Evolutionary conservation across 37 sponge, comb jelly and placozoan species (phyloP), one percentile per base, ranked within the genome.

Genomic region (Amphimedon queenslandica): DNA sequence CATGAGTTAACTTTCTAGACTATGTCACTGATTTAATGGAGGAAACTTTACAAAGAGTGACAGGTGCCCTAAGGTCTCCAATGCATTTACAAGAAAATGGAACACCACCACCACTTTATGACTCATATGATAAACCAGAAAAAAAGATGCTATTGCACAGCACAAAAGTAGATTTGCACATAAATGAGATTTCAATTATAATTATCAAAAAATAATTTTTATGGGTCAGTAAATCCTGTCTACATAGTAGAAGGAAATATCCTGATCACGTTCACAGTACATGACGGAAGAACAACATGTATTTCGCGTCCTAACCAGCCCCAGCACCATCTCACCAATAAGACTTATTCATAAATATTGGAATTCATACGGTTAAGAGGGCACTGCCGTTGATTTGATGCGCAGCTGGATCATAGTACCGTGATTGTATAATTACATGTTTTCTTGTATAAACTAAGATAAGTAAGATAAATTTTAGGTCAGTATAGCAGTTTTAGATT

Each of bases 171-270:
- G 67, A 66, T 66, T 66, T 34, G 30, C 28, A 34, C 4, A n/a
- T n/a, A n/a, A n/a, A n/a, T n/a, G n/a, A n/a, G n/a, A n/a, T n/a
- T n/a, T n/a, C n/a, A n/a, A n/a, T 66, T 4, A 66, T 16, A 4
- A 33, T 21, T 28, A 33, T 66, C 30, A 66, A 36, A 39, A 25
- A 2, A 65, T 64, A 75, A 60, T 64, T 25, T 75, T 75, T n/a
- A n/a, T n/a, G n/a, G n/a, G n/a, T n/a, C n/a, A n/a, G n/a, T n/a
- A 40, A 75, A 75, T 53, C 76, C 76, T 32, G 40, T 40, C 61
- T 75, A 75, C 31, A 3, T 63, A 30, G 18, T 40, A 11, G 55
- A 38, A 2, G 76, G 76, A 64, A 29, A 78, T 28, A 2, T 36
- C n/a, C 75, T 58, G 23, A 74, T 74, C 37, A 24, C 60, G 63